Base-by-base conservation (phyloP, 2,888 invertebrate species). In the Tanytarsus gracilentus region DNA sequence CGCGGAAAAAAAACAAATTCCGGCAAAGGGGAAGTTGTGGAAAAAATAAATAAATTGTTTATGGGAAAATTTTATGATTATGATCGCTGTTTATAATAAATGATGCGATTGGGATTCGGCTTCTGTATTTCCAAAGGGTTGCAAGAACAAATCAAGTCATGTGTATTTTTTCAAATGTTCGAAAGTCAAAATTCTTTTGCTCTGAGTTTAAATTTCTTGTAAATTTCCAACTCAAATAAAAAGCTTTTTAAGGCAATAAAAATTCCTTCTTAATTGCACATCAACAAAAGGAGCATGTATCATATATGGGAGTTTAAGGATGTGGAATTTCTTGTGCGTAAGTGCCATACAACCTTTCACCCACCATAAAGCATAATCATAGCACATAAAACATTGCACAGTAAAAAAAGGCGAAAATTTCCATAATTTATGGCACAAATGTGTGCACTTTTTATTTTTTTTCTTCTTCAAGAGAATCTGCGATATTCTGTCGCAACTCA, bases 31-130 rank as follows among this genome's bases (percentile, higher is more conserved):
- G 9, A 11, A 30, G 30, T 30, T 30, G 30, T 8, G 9, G 9
- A 30, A 30, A 30, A 30, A 30, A 30, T 8, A 30, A 30, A 8
- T 30, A 30, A 30, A 11, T 30, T 6, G 30, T 50, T 50, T 50
- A 50, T 50, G 50, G 5, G 50, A 50, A n/a, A 50, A 14, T 50
- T 50, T 50, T 50, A 50, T 50, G 25, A 50, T 50, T 50, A 50
- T 50, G 25, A 50, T 50, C 50, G 50, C 25, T 50, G 30, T 51
- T 30, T 27, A n/a, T n/a, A n/a, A n/a, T 30, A 8, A 8, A 30
- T 30, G 30, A 11, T 30, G 30, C 30, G 30, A 8, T 6, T 30
- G 30, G 9, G n/a, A n/a, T n/a, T n/a, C n/a, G n/a, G n/a, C n/a
- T n/a, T n/a, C n/a, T n/a, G n/a, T n/a, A n/a, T n/a, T n/a, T n/a